These are phyloP conservation scores for Cataglyphis cursor DNA, from an alignment of 2,888 invertebrate genomes.

Conservation along the genomic window DNA sequence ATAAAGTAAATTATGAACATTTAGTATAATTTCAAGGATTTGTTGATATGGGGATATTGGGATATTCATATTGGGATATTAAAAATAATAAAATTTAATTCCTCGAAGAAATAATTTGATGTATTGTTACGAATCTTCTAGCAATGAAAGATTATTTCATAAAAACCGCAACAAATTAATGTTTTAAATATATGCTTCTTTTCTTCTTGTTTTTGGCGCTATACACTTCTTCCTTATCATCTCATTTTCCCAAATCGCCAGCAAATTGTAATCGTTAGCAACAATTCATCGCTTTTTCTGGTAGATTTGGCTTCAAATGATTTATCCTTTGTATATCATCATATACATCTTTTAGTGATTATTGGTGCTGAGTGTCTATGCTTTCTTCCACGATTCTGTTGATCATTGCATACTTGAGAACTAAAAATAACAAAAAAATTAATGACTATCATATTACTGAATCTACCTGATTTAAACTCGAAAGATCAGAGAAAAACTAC, in stretches of 20 bases:
- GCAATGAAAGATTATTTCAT: neutral
- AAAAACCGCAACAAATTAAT: neutral
- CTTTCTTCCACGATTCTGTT: slow-evolving; percentile 2
- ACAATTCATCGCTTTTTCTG: neutral
- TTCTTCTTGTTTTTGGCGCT: neutral
- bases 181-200: neutral
- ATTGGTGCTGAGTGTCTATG: slow-evolving; percentile 74
- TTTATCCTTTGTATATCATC: neutral
- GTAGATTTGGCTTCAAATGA: neutral
- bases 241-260: neutral
- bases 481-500: neutral
- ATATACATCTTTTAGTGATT: neutral
- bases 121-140: neutral
- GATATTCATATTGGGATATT: neutral
- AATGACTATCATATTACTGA: slow-evolving; percentile 3
- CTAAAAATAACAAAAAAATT: slow-evolving; percentile 26
- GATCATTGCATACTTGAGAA: neutral
- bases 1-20: neutral
- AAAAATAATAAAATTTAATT: neutral
- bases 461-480: neutral
- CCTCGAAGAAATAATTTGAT: neutral
- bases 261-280: neutral
- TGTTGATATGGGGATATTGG: neutral
- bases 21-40: neutral
- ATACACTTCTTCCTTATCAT: neutral